Base-by-base conservation (phyloP, 2,888 invertebrate genomes). In the Lysandra bellargus region DNA sequence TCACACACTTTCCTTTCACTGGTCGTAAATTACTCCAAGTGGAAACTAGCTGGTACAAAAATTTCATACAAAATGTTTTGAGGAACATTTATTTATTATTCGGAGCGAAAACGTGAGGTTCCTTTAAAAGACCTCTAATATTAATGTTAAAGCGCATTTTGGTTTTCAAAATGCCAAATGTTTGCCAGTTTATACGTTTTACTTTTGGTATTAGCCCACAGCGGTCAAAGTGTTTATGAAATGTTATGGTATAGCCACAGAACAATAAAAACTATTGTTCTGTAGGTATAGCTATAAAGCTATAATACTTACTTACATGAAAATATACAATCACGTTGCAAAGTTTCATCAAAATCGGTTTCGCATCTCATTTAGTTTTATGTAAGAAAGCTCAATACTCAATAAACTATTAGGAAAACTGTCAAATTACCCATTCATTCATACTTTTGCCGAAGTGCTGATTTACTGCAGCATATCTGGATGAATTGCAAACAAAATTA, bases 41-140 rank as follows among this genome's bases (percentile, higher is more conserved):
- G 14, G 33, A 69, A 69, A 69, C 33, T 69, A 14, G 33, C 33
- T 1, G 9, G 64, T 33, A 69, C 64, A 69, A 69, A 33, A 33
- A 69, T 69, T 69, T 69, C 64, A 14, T 69, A 33, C 69, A 17
- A 69, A 69, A 69, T 14, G 9, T 69, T 69, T 69, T 69, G 17
- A 37, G 64, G 5, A 69, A 69, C 33, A 14, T 33, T 69, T 14
- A 69, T 69, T 69, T 69, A 30, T 69, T 69, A 69, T 69, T 69
- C 64, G 64, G 23, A 33, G 69, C 12, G 33, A 69, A 37, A 69
- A 69, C 64, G 33, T 14, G 33, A 69, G 14, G 69, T 12, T 30
- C 64, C 12, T 69, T 69, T 49, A 49, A 49, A 49, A 49, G 49
- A 9, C 12, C 9, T 49, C 12, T 49, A 44, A 44, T 44, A 44